Conservation (phyloP, 2,888 invertebrate species). For the Cryptus armator region DNA sequence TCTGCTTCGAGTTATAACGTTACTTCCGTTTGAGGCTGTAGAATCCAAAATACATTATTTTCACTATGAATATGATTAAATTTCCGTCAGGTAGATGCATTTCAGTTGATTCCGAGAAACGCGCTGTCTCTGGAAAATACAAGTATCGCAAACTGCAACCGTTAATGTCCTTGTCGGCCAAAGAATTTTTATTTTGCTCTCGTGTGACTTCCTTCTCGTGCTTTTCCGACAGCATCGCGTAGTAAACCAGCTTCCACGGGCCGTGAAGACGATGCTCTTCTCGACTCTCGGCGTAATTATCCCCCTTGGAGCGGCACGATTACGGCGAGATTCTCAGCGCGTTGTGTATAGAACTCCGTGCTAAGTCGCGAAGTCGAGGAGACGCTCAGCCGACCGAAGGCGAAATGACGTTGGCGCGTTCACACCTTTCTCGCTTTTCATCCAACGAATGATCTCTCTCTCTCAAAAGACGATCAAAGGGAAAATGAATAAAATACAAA, state of each 20-base stretch:
- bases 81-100: neutral
- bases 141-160: neutral
- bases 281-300: slow-evolving; percentile 47
- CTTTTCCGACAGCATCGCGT: slow-evolving; percentile 3
- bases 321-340: slow-evolving; percentile 3
- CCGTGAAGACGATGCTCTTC: neutral
- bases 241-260: slow-evolving; percentile 10
- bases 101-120: neutral
- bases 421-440: slow-evolving; percentile 20
- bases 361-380: slow-evolving; percentile 7
- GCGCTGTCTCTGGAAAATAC: neutral
- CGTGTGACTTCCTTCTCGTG: neutral
- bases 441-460: neutral
- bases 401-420: slow-evolving; percentile 59
- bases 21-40: neutral
- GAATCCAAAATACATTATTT: too few species aligned
- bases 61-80: neutral
- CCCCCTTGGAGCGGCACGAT: slow-evolving; percentile 15
- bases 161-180: neutral
- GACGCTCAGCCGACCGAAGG: slow-evolving; percentile 4
- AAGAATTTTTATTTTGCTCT: neutral
- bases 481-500: neutral
- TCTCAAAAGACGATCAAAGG: neutral
- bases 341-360: slow-evolving; percentile 14
- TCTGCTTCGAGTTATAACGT: neutral